Percentiles rank a stretch among this genome's conserved stretches.
phyloP scores from a whole-genome alignment of 2,797 vertebrate genomes.

The Amblyraja radiata region DNA sequence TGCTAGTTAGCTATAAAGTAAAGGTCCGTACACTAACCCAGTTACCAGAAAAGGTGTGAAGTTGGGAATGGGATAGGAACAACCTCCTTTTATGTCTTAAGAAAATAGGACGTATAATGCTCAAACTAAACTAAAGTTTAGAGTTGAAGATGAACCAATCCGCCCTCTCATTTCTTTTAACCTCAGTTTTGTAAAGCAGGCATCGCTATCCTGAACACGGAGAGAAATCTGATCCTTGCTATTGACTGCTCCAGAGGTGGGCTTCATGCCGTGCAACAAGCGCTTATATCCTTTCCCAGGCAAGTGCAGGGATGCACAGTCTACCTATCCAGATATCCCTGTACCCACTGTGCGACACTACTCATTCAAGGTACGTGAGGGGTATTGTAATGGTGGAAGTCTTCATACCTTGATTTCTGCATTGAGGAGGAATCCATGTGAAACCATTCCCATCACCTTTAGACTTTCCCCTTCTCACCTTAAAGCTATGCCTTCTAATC shows the following conservation, averaged over 20 bases:
- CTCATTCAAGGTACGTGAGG: slow-evolving; percentile 3
- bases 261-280: not conserved
- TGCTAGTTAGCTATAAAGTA: not conserved
- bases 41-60: not conserved
- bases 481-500: no score
- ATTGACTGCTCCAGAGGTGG: not conserved
- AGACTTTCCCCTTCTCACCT: no score
- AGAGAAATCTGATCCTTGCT: not conserved
- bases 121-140: not conserved
- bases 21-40: not conserved
- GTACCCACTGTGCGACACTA: not conserved
- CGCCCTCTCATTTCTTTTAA: not conserved
- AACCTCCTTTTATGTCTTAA: no score
- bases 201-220: not conserved
- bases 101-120: not conserved
- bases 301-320: not conserved
- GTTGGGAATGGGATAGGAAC: no score
- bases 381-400: no score
- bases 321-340: not conserved
- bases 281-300: not conserved
- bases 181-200: not conserved
- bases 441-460: not conserved
- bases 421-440: no score
- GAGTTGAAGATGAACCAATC: not conserved
- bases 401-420: no score